Conservation (phyloP, 2,113 vertebrate genomes). For the Solea senegalensis region DNA sequence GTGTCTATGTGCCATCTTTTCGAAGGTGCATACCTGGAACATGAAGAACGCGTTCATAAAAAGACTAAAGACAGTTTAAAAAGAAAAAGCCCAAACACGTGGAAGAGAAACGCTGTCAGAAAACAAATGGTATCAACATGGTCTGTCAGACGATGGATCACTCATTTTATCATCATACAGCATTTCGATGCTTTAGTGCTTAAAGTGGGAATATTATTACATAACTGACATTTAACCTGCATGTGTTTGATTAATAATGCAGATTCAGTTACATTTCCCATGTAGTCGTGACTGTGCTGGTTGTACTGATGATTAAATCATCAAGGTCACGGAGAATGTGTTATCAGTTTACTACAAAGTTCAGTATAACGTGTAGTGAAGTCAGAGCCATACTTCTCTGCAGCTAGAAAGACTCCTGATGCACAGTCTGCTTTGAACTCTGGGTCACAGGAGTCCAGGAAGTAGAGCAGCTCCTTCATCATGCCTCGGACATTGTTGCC, state of each 20-base stretch:
- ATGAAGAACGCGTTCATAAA: constrained; percentile 45
- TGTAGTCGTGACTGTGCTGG: background rate
- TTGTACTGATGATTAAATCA: background rate
- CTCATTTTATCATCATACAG: constrained; percentile 81
- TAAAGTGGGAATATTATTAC: no score
- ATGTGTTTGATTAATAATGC: background rate
- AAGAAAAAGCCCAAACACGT: background rate
- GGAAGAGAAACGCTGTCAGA: constrained; percentile 72
- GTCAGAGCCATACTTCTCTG: constrained; percentile 90
- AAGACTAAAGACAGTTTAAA: background rate
- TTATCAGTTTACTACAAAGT: constrained; percentile 5
- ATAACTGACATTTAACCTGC: background rate
- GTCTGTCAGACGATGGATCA: constrained; percentile 82
- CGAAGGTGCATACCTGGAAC: constrained; percentile 93
- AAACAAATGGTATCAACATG: constrained; percentile 71
- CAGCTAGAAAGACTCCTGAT: constrained; percentile 97
- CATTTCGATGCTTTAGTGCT: constrained; percentile 38
- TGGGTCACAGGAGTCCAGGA: constrained; percentile 98
- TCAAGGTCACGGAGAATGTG: background rate
- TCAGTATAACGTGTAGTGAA: background rate
- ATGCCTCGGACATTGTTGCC: constrained; percentile 99
- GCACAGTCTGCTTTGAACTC: constrained; percentile 99
- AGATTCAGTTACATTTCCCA: background rate
- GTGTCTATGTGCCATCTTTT: constrained; percentile 99
- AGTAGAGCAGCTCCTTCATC: constrained; percentile 99